Base-by-base conservation (phyloP, 2,888 invertebrate genomes). In the Hyles lineata region DNA sequence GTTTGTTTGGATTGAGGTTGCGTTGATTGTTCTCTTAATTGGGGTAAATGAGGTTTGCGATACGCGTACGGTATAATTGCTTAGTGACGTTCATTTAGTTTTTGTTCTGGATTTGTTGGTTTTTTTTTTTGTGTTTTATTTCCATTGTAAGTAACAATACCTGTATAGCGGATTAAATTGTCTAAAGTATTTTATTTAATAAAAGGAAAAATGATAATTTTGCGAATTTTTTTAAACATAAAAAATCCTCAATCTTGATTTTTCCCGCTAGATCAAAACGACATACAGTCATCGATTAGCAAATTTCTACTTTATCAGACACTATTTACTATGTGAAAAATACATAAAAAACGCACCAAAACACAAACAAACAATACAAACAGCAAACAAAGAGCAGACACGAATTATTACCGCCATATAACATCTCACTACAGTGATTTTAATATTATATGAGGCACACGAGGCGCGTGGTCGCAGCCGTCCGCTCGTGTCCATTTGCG, bases 21-120 rank as follows among this genome's bases (percentile, higher is more conserved):
- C 23, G 43, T 67, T 67, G 50, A 63, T 63, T 63, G 50, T 67
- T 67, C 50, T 67, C 67, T 50, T 21, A 67, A 67, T 63, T 63
- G 43, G 67, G 43, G 67, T 61, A 61, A 61, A 62, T 25, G 50
- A 50, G 50, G 67, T 35, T 61, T 35, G n/a, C 17, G 55, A 35
- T 67, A 67, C 17, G 67, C 50, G 67, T 50, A 21, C 21, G 50
- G 21, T 50, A 67, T 60, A 25, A 50, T 67, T 43, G 67, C 43
- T 43, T 62, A 62, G 62, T 55, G 55, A 55, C 55, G 55, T 55
- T 55, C 55, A 55, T 55, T 19, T 52, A 19, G 17, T 52, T 55
- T 52, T 55, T 55, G n/a, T 55, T n/a, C n/a, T 17, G 32, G 62
- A 7, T 15, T 50, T 17, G 11, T n/a, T n/a, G 21, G 43, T 15